These are phyloP conservation scores for Gorsachius goisagi DNA, from an alignment of 2,113 vertebrate genomes.

Conservation along the genomic window DNA sequence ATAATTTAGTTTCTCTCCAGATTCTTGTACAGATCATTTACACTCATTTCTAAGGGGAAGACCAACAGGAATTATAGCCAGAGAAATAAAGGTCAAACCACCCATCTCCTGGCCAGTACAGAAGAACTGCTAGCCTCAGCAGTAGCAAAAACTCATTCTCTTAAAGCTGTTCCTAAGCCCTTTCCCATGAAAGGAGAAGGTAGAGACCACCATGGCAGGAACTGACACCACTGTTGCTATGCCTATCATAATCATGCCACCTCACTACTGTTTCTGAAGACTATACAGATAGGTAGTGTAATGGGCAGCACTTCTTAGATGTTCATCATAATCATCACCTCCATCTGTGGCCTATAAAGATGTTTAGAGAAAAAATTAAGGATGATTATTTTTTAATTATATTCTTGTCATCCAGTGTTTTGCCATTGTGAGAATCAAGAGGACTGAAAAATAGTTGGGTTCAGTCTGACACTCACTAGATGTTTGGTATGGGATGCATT, in stretches of 20 bases:
- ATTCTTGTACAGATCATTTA: neutral
- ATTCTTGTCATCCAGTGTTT: neutral
- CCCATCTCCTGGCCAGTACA: neutral
- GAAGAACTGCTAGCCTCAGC: neutral
- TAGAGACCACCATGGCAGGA: neutral
- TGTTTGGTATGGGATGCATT: neutral
- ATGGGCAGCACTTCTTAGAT: neutral
- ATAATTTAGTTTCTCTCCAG: neutral
- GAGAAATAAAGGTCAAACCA: neutral
- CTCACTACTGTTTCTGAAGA: neutral
- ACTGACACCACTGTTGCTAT: accelerated
- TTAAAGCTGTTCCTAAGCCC: neutral
- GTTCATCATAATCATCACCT: neutral
- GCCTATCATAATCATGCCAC: neutral
- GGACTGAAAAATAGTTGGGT: neutral
- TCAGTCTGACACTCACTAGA: neutral
- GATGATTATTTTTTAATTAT: neutral
- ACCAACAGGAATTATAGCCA: neutral
- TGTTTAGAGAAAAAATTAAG: neutral
- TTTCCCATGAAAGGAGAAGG: neutral
- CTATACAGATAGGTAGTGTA: neutral
- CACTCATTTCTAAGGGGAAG: neutral
- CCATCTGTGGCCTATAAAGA: neutral
- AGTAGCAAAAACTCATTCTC: neutral
- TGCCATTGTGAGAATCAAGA: neutral